Conservation (phyloP, 2,888 invertebrate species). For the Chloroclystis v-ata region DNA sequence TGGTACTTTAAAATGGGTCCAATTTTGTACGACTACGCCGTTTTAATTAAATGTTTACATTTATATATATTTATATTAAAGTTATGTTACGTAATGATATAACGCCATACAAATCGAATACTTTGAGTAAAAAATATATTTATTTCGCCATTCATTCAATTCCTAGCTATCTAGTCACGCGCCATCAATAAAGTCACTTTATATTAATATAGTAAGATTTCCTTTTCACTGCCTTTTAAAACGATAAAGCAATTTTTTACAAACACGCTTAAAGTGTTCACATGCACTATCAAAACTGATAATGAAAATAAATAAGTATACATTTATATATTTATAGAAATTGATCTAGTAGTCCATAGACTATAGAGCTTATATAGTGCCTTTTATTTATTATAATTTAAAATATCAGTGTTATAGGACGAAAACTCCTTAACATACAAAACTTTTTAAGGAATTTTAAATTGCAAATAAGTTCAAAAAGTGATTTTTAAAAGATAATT, state of each 20-base stretch:
- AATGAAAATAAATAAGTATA: too few relatives aligned
- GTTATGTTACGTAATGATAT: too few relatives aligned
- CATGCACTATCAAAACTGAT: too few relatives aligned
- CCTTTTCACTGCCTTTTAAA: neutral
- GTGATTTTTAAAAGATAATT: too few relatives aligned
- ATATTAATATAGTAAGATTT: neutral
- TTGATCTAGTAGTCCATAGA: neutral
- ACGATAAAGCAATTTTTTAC: too few relatives aligned
- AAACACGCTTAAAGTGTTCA: too few relatives aligned
- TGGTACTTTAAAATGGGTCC: neutral
- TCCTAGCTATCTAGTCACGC: slow-evolving; percentile 55
- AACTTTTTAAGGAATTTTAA: too few relatives aligned
- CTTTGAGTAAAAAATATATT: neutral
- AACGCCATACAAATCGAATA: neutral
- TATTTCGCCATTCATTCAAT: slow-evolving; percentile 14
- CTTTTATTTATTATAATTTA: slow-evolving; percentile 15
- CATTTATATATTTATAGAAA: neutral
- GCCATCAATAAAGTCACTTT: slow-evolving; percentile 33
- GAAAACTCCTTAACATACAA: too few relatives aligned
- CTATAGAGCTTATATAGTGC: slow-evolving; percentile 30
- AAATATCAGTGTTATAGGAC: too few relatives aligned
- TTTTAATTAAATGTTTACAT: too few relatives aligned
- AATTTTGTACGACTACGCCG: neutral
- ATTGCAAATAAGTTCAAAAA: too few relatives aligned
- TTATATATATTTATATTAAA: too few relatives aligned